Evolutionary conservation across 2,888 invertebrate species (phyloP), one percentile per base, ranked within the genome.

Genomic region (Tachystola acroxantha): DNA sequence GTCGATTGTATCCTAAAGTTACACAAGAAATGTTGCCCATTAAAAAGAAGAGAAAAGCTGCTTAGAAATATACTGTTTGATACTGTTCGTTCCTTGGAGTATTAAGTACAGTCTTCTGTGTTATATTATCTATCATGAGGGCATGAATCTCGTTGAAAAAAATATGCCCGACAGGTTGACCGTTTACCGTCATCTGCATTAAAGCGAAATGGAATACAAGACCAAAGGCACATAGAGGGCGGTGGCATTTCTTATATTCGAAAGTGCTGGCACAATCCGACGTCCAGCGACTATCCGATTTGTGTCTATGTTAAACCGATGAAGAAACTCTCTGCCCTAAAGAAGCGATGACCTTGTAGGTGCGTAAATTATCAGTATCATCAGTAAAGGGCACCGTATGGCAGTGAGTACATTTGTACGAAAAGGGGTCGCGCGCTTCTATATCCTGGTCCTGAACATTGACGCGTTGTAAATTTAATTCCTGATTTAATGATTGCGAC

Each of bases 191-290:
- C 79, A 32, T 75, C 80, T 48, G 80, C 81, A 25, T 47, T 85
- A 48, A 85, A 72, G 50, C 60, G 84, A 41, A 81, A 85, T 40
- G 85, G 85, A 48, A 43, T 85, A 37, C 85, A 85, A 68, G 85
- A 86, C 55, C 77, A 78, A 52, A 61, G 70, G 43, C 73, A 66
- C 47, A 45, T 63, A 41, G 77, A 82, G 37, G 65, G 73, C 37
- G 82, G 85, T 41, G 80, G 75, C 41, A 59, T 84, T 48, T 64
- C 77, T 14, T 54, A 82, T 48, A 74, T 86, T 43, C 68, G 79
- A 53, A 76, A 84, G 53, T 70, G 67, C 53, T 80, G 79, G 79
- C 54, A 60, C 41, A 39, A 61, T 16, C 65, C 71, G 10, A 44
- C 51, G 35, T 78, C 67, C 63, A 73, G 74, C 45, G 46, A 75